These are phyloP conservation scores for Gorsachius magnificus DNA, from an alignment of 2,797 vertebrate genomes.

Conservation along the genomic window DNA sequence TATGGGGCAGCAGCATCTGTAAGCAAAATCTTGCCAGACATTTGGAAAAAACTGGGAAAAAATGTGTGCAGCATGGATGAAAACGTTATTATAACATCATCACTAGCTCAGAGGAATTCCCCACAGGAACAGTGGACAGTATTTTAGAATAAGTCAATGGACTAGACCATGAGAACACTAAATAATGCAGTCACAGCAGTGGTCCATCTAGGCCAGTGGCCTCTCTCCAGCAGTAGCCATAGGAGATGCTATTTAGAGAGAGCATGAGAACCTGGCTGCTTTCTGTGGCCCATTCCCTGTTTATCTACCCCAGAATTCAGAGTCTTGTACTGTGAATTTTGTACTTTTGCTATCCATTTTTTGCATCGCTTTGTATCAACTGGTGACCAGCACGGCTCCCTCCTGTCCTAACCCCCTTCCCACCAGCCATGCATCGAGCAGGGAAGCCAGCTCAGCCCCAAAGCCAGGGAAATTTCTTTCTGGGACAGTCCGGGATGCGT, in stretches of 20 bases:
- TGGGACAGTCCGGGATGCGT: not conserved
- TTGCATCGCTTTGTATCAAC: not conserved
- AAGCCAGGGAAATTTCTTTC: not conserved
- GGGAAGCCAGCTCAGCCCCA: not conserved
- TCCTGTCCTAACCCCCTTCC: not conserved
- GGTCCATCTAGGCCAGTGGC: not conserved
- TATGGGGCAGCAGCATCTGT: not conserved
- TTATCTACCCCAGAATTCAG: not conserved
- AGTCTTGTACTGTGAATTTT: not conserved
- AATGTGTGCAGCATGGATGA: not conserved
- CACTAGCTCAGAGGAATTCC: not conserved
- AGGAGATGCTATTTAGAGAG: not conserved
- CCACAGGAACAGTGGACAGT: not conserved
- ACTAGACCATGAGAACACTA: not conserved
- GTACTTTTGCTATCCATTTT: not conserved
- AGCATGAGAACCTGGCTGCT: not conserved
- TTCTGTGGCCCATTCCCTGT: not conserved
- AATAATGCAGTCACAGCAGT: not conserved
- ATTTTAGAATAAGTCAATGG: not conserved
- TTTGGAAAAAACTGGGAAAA: not conserved
- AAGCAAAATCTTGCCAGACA: not conserved
- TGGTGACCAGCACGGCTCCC: fast-evolving
- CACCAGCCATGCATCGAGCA: fast-evolving
- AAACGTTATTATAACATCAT: not conserved
- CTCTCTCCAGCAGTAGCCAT: not conserved